Percentiles rank a stretch among this genome's conserved stretches.
These are phyloP conservation scores for Neodiprion lecontei DNA, from an alignment of 1,140 invertebrate species.

Conservation along the genomic window DNA sequence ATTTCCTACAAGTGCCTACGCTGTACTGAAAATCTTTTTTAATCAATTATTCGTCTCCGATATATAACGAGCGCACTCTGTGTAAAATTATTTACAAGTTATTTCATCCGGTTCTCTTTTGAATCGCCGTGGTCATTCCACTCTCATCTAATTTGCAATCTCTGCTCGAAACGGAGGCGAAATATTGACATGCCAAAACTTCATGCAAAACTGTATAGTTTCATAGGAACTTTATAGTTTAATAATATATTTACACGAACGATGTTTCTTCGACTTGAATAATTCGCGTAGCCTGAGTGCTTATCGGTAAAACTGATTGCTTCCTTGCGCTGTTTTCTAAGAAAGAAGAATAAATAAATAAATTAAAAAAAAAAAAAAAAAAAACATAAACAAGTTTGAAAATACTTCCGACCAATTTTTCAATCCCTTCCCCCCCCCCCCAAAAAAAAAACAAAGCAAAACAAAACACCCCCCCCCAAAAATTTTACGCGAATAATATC, in stretches of 20 bases:
- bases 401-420: neutral
- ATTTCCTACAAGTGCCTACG: slow-evolving; percentile 59
- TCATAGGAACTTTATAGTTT: too few relatives aligned
- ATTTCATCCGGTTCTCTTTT: slow-evolving; percentile 5
- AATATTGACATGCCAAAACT: neutral
- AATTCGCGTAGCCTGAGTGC: neutral
- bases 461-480: slow-evolving; percentile 16
- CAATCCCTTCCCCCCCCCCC: slow-evolving; percentile 17
- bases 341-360: neutral
- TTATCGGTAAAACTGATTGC: neutral
- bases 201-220: neutral
- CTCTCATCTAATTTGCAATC: neutral
- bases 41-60: neutral
- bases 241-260: neutral
- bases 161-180: neutral
- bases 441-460: slow-evolving; percentile 34
- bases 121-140: too few relatives aligned
- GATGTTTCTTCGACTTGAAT: neutral
- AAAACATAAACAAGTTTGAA: too few relatives aligned
- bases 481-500: slow-evolving; percentile 3
- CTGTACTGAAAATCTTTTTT: slow-evolving; percentile 36
- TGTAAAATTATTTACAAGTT: slow-evolving; percentile 14
- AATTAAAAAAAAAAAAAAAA: neutral
- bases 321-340: neutral
- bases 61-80: slow-evolving; percentile 7